Evolutionary conservation across 2,113 vertebrate genomes (phyloP).

Genomic region (Micronycteris hirsuta): DNA sequence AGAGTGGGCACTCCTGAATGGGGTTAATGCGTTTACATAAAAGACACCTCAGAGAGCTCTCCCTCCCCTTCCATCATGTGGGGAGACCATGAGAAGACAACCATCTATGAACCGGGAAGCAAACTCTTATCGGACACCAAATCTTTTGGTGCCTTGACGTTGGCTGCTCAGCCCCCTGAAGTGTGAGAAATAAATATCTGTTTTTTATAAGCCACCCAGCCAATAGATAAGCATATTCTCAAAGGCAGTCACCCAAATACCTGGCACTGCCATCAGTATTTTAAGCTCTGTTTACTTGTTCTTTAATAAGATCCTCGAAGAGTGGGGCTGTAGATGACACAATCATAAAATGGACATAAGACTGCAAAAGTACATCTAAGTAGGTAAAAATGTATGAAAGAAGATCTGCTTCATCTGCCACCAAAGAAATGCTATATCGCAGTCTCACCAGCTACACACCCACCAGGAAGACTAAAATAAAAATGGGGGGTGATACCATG

Average conservation of each 20-base stretch:
- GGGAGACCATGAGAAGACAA: neutral
- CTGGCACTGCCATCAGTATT: neutral
- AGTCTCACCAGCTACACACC: neutral
- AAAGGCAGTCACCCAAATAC: neutral
- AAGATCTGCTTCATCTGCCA: neutral
- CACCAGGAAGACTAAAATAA: neutral
- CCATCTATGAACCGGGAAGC: neutral
- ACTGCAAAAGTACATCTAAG: neutral
- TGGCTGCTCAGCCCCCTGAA: neutral
- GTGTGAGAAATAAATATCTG: neutral
- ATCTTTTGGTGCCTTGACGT: neutral
- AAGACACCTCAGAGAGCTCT: neutral
- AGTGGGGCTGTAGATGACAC: too few species aligned
- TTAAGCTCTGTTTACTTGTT: neutral
- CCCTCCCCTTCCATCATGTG: neutral
- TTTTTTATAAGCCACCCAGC: neutral
- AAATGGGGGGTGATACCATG: neutral
- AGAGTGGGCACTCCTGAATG: neutral
- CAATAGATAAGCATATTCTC: neutral
- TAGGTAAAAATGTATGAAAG: neutral
- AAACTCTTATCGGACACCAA: neutral
- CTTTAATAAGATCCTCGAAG: neutral
- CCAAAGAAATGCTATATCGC: neutral
- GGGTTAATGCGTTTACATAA: neutral
- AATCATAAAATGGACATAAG: neutral